Base-by-base conservation (phyloP, 2,113 vertebrate species). In the Heterocephalus glaber region DNA sequence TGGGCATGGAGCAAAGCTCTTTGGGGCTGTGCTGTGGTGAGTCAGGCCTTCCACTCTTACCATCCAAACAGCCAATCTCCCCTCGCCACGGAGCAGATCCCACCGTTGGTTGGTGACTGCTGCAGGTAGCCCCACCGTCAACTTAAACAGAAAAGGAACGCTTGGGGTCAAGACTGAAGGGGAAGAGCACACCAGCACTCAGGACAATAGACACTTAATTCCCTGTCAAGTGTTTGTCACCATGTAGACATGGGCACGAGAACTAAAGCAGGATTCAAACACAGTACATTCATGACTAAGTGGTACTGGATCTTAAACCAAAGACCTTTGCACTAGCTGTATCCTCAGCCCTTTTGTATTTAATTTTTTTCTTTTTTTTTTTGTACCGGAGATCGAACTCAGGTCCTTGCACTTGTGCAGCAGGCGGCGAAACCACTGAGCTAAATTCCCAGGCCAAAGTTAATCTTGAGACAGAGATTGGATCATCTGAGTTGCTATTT, bases 201-300 rank as follows among this genome's bases (percentile, higher is more conserved):
- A 30, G 61, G 82, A 35, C 7, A 93, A 54, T 7, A 72, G 94
- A 90, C 88, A 83, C 3, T 90, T 83, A 47, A 93, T 72, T 95
- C 96, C 96, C 96, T 97, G 94, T 95, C 89, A 70, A 61, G 74
- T 17, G 5, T 83, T 63, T 56, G 96, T 72, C 61, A 89, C 92
- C 90, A 17, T 9, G 74, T 11, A 84, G 95, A 97, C 86, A 94
- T 77, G 65, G 94, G 77, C 94, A 93, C 83, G 89, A 76, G 96
- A 97, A 98, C 96, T 93, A 89, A 98, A 97, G 97, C 96, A 95
- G 96, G 94, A 94, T 96, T 95, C 88, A 82, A 95, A 97, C 97
- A 96, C 93, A 97, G 96, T 98, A 98, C 98, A 98, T 98, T 98
- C 98, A 97, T 44, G 10, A 97, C 97, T 96, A 97, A n/a, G n/a